These are phyloP conservation scores for Melikaiella ostensackeni DNA, from an alignment of 2,888 invertebrate species.

Conservation along the genomic window DNA sequence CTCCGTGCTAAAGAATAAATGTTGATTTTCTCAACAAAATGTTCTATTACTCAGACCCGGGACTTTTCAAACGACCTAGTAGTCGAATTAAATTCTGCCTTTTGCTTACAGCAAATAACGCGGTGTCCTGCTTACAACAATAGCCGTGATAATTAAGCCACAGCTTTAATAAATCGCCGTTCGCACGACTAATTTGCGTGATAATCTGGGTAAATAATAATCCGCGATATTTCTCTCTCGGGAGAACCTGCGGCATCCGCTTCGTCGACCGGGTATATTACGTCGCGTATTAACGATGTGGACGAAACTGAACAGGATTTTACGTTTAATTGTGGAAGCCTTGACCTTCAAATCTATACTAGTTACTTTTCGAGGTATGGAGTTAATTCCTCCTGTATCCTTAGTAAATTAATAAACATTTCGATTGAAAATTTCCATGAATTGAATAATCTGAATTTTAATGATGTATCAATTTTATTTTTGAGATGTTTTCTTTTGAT, in stretches of 20 bases:
- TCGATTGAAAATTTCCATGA: too few relatives aligned
- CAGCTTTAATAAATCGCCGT: constrained; percentile 44
- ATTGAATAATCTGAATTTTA: too few relatives aligned
- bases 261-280: constrained; percentile 18
- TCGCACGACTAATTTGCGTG: constrained; percentile 47
- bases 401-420: too few relatives aligned
- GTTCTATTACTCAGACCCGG: too few relatives aligned
- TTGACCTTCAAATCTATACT: constrained; percentile 30
- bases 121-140: constrained; percentile 10
- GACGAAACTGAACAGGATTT: constrained; percentile 30
- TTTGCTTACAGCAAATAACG: constrained; percentile 11
- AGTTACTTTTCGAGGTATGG: not conserved
- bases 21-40: too few relatives aligned
- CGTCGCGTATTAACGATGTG: constrained; percentile 13
- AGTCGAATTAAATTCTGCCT: constrained; percentile 11
- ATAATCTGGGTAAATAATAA: constrained; percentile 64
- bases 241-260: constrained; percentile 43
- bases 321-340: constrained; percentile 23
- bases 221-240: constrained; percentile 62
- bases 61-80: too few relatives aligned
- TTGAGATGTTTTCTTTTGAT: too few relatives aligned
- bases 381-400: too few relatives aligned
- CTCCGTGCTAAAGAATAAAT: too few relatives aligned
- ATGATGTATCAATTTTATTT: too few relatives aligned
- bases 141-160: constrained; percentile 33